A percentile compares a stretch with the other conserved stretches of the same genome.
These are phyloP conservation scores for Drosophila nigritarsus DNA, from an alignment of 2,888 invertebrate species.

Conservation along the genomic window DNA sequence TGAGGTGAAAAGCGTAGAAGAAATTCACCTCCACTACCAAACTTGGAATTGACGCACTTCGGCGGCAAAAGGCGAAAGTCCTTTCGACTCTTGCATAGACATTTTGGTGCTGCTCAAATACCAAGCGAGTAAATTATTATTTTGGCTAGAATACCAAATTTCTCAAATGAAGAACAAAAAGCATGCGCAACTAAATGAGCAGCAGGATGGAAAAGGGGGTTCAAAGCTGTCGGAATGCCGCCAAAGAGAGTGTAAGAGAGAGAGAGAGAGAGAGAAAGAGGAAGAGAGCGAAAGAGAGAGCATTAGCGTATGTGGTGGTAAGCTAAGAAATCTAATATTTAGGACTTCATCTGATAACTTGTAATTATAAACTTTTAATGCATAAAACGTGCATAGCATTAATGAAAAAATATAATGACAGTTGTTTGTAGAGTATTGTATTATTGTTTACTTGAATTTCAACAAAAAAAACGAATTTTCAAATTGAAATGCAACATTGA, in stretches of 20 bases:
- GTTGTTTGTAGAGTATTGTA: background rate
- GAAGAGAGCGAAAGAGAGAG: background rate
- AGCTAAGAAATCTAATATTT: background rate
- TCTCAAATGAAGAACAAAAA: slow-evolving; percentile 1
- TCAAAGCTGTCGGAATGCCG: slow-evolving; percentile 48
- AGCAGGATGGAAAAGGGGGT: slow-evolving; percentile 38
- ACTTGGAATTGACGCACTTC: slow-evolving; percentile 22
- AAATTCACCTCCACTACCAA: slow-evolving; percentile 22
- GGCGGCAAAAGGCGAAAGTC: slow-evolving; percentile 6
- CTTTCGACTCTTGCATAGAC: slow-evolving; percentile 33
- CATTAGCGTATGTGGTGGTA: background rate
- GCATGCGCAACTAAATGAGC: slow-evolving; percentile 13
- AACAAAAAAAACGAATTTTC: background rate
- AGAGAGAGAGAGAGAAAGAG: background rate
- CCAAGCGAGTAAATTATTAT: slow-evolving; percentile 4
- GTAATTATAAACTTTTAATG: background rate
- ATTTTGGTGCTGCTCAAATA: slow-evolving; percentile 41
- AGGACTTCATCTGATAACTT: background rate
- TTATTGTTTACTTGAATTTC: background rate
- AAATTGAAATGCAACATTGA: background rate
- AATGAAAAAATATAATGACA: background rate
- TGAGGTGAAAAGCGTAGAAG: slow-evolving; percentile 50
- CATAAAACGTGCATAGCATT: background rate
- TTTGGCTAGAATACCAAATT: slow-evolving; percentile 17
- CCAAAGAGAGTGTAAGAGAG: background rate